Evolutionary conservation across 2,797 vertebrate genomes (phyloP).

Genomic region (Spheniscus humboldti): DNA sequence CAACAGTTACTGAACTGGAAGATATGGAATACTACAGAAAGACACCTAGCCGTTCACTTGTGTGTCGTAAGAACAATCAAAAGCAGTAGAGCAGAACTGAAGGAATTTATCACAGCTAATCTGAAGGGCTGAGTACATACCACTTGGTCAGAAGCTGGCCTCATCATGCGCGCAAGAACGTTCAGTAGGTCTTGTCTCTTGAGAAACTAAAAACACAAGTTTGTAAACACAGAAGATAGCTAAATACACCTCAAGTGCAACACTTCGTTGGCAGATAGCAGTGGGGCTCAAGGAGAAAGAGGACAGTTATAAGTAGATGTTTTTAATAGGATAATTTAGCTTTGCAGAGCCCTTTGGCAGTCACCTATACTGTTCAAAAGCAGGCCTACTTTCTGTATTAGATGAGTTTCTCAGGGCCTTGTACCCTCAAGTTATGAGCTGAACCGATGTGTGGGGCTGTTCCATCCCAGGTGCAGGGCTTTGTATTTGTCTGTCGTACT

Average conservation of each 20-base stretch:
- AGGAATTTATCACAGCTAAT: neutral
- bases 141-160: slow-evolving; percentile 95
- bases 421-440: neutral
- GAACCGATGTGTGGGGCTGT: neutral
- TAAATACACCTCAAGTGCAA: neutral
- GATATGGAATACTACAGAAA: neutral
- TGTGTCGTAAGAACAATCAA: neutral
- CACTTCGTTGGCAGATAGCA: neutral
- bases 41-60: neutral
- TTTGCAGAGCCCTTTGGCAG: neutral
- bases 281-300: neutral
- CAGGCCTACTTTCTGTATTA: neutral
- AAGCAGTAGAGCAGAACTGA: neutral
- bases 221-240: neutral
- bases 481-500: neutral
- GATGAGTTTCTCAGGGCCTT: neutral
- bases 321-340: neutral
- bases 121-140: slow-evolving; percentile 70
- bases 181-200: slow-evolving; percentile 98
- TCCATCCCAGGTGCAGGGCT: neutral
- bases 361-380: neutral
- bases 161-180: slow-evolving; percentile 97
- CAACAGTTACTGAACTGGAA: neutral
- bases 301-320: neutral
- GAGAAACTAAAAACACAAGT: slow-evolving; percentile 82